phyloP scores from a whole-genome alignment of 2,797 vertebrate genomes.

The Rhynchonycteris naso region DNA sequence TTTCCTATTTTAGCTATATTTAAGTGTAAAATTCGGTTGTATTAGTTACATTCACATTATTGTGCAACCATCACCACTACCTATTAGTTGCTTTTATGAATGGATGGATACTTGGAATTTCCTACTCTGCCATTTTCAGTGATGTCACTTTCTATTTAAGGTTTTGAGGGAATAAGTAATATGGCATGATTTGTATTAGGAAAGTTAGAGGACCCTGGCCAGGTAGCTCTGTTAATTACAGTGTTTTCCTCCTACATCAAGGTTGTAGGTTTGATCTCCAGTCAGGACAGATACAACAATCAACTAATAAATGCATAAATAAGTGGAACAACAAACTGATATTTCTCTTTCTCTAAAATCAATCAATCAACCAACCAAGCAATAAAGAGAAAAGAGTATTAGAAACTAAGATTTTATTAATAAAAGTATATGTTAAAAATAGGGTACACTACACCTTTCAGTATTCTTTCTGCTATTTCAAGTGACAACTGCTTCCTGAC shows the following conservation, averaged over 20 bases:
- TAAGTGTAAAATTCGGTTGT: background rate
- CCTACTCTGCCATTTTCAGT: background rate
- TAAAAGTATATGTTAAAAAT: slow-evolving; percentile 25
- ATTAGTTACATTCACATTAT: background rate
- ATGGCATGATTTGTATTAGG: background rate
- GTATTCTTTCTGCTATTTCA: slow-evolving; percentile 3
- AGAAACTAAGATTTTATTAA: slow-evolving; percentile 1
- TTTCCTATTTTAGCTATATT: background rate
- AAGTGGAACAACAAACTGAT: too few relatives aligned
- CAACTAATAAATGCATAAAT: too few relatives aligned
- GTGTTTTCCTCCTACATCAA: too few relatives aligned
- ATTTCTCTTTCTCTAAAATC: too few relatives aligned
- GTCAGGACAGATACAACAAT: too few relatives aligned
- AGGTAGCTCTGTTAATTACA: too few relatives aligned
- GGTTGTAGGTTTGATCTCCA: too few relatives aligned
- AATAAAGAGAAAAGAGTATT: background rate
- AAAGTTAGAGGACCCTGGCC: background rate
- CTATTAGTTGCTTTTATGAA: background rate
- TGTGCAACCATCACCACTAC: background rate
- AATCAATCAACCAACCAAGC: too few relatives aligned
- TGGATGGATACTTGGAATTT: background rate
- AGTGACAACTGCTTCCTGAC: background rate
- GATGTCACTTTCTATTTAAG: background rate
- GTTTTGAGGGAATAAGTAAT: background rate
- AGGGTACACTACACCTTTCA: background rate